Base-by-base conservation (phyloP, 2,113 vertebrate species). In the Mohoua ochrocephala region DNA sequence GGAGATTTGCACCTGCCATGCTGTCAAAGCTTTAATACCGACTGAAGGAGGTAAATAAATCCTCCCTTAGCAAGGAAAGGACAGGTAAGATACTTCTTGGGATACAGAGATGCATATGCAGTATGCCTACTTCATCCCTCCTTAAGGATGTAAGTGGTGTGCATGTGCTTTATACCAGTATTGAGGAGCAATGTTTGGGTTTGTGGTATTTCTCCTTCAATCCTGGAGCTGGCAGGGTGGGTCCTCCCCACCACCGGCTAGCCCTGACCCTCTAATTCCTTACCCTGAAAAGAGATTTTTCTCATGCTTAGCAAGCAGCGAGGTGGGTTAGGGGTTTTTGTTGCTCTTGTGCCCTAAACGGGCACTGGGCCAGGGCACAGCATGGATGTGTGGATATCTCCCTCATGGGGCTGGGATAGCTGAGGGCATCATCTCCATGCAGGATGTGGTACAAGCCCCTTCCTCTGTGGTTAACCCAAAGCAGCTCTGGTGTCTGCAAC, bases 291-390 rank as follows among this genome's bases (percentile, higher is more conserved):
- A 52, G 44, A 79, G 17, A 20, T 86, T 77, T 93, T 78, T 47
- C 30, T 87, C 39, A 8, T 27, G 24, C 11, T 26, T 26, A 53
- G 60, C 14, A 33, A 44, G 54, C 37, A 90, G 53, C 45, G 70
- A 77, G 39, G 44, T 24, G 16, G 14, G 22, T 35, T 19, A 26
- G 20, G 22, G 27, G 30, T 73, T 28, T 64, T 8, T 56, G 8
- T 41, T 52, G 61, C n/a, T 73, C 26, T 80, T 30, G 11, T 74
- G 68, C 21, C 28, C 28, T 37, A 13, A 79, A 41, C 0, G 0
- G 16, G 49, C 41, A 19, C 11, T 14, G 22, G 31, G 45, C 9
- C 35, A 77, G 13, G 15, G 35, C 35, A 75, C 23, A 75, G 54
- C 18, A 15, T 1, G 19, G 28, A 22, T 31, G 11, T n/a, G 44